phyloP scores from a whole-genome alignment of 37 sponge, comb jelly and placozoan genomes.

The Ianthella basta region DNA sequence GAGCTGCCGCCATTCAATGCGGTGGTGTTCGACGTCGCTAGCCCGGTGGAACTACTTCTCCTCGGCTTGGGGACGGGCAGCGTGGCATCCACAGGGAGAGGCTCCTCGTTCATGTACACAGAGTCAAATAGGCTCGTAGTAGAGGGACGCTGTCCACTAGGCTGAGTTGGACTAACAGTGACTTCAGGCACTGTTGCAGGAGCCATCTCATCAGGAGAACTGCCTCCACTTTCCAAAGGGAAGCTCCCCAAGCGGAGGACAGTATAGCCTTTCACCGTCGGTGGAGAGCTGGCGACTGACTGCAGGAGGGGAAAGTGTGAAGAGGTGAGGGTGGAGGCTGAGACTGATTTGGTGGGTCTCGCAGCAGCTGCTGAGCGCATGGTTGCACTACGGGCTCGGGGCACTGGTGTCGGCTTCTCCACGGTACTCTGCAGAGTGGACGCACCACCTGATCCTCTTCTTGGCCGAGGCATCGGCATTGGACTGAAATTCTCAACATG shows the following conservation, averaged over 20 bases:
- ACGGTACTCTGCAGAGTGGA: not conserved
- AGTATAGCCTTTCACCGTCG: not conserved
- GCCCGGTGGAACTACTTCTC: not conserved
- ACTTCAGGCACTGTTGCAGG: not conserved
- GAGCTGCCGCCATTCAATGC: too few relatives aligned
- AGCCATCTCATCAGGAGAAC: conserved; percentile 16
- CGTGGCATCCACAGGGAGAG: not conserved
- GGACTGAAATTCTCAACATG: not conserved
- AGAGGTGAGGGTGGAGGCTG: not conserved
- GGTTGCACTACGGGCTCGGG: not conserved
- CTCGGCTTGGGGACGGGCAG: not conserved
- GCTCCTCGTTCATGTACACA: conserved; percentile 28
- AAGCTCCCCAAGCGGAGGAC: too few relatives aligned
- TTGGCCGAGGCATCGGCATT: not conserved
- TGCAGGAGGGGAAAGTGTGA: not conserved
- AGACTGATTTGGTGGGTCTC: not conserved
- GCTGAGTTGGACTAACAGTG: not conserved
- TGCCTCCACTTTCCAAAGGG: not conserved
- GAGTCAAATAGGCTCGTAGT: not conserved
- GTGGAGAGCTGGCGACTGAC: not conserved
- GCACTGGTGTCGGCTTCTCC: not conserved
- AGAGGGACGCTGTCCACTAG: not conserved
- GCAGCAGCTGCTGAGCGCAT: not conserved
- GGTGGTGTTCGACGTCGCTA: too few relatives aligned
- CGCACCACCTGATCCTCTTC: not conserved